These are phyloP conservation scores for Agrypnia vestita DNA, from an alignment of 1,140 invertebrate species.

Conservation along the genomic window DNA sequence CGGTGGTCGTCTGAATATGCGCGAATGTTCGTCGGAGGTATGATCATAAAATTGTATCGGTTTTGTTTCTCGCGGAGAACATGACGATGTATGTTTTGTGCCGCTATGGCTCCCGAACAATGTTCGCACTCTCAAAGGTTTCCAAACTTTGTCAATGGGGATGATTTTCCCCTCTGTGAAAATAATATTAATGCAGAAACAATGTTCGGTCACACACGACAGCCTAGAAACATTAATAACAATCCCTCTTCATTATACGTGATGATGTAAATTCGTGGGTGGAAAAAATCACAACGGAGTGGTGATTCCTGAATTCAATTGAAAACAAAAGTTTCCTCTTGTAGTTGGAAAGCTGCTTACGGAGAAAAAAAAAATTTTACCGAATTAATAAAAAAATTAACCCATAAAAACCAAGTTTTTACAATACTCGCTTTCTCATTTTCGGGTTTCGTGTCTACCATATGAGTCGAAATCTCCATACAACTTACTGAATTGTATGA, in stretches of 20 bases:
- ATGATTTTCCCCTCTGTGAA: conserved; percentile 31
- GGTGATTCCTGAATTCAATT: too few relatives aligned
- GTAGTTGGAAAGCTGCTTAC: too few relatives aligned
- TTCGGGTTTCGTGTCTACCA: too few relatives aligned
- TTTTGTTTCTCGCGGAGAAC: conserved; percentile 6
- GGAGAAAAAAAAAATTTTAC: too few relatives aligned
- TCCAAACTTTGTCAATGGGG: conserved; percentile 27
- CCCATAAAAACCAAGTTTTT: too few relatives aligned
- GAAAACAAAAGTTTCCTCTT: too few relatives aligned
- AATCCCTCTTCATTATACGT: conserved; percentile 41
- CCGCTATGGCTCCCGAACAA: background rate
- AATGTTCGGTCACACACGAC: conserved; percentile 57
- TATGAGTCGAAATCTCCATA: too few relatives aligned
- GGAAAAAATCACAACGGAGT: background rate
- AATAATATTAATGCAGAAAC: conserved; percentile 61
- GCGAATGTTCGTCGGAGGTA: too few relatives aligned
- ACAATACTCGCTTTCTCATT: too few relatives aligned
- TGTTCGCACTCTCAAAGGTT: conserved; percentile 10
- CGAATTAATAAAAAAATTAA: too few relatives aligned
- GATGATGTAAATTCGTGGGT: conserved; percentile 1
- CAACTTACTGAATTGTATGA: too few relatives aligned
- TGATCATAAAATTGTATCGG: conserved; percentile 21
- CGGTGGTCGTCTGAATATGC: too few relatives aligned
- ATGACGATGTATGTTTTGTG: conserved; percentile 12
- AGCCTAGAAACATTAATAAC: conserved; percentile 50